Percentiles rank a stretch among this genome's conserved stretches.
Evolutionary conservation across 1,140 invertebrate species (phyloP).

Genomic region (Drosophila takahashii): DNA sequence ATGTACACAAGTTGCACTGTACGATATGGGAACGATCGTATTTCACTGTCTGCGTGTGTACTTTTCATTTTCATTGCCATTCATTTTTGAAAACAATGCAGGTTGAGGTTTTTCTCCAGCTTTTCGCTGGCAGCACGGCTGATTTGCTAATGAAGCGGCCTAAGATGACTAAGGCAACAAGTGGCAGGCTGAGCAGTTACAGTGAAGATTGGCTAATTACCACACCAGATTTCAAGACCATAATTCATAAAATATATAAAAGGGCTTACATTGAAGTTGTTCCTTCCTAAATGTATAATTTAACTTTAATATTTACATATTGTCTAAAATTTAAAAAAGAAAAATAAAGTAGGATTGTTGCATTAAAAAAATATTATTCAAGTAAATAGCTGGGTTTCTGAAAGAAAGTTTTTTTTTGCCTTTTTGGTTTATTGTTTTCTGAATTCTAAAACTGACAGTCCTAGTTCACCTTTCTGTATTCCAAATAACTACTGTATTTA

Average conservation of each 20-base stretch:
- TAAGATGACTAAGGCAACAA: slow-evolving; percentile 35
- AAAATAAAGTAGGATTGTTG: no score
- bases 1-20: neutral
- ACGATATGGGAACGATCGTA: slow-evolving; percentile 32
- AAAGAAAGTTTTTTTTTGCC: no score
- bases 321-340: no score
- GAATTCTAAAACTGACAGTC: no score
- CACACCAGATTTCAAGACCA: no score
- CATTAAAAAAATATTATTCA: no score
- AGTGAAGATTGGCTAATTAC: neutral
- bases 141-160: slow-evolving; percentile 53
- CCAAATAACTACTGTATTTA: neutral
- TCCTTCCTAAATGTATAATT: no score
- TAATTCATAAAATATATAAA: no score
- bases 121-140: slow-evolving; percentile 33
- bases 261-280: no score
- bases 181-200: slow-evolving; percentile 1
- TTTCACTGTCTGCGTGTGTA: slow-evolving; percentile 40
- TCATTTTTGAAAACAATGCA: slow-evolving; percentile 75
- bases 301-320: no score
- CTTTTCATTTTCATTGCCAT: slow-evolving; percentile 78
- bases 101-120: slow-evolving; percentile 61
- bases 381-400: no score
- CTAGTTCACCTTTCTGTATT: neutral
- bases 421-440: no score